phyloP scores from a whole-genome alignment of 2,797 vertebrate species.

The Acanthurus tractus region DNA sequence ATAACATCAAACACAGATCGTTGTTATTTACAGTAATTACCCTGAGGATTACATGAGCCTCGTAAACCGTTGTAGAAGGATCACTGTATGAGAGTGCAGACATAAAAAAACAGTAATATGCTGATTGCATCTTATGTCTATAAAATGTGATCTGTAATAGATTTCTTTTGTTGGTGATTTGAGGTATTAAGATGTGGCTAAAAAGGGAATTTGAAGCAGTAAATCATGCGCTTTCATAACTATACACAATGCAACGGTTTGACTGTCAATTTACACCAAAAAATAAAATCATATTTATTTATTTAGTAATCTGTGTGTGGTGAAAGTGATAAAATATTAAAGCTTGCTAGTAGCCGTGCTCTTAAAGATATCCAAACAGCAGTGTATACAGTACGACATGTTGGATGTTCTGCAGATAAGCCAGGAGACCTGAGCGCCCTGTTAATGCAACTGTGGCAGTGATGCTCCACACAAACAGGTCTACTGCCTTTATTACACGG shows the following conservation, averaged over 20 bases:
- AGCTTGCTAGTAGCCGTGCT: not conserved
- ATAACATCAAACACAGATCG: slow-evolving; percentile 61
- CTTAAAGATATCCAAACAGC: slow-evolving; percentile 30
- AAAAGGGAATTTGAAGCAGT: slow-evolving; percentile 10
- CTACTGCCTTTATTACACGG: slow-evolving; percentile 56
- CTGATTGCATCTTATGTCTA: slow-evolving; percentile 13
- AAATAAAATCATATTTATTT: slow-evolving; percentile 24
- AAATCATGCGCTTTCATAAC: slow-evolving; percentile 9
- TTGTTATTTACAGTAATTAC: slow-evolving; percentile 23
- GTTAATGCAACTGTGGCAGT: slow-evolving; percentile 50
- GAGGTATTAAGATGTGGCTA: not conserved
- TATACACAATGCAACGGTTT: slow-evolving; percentile 10
- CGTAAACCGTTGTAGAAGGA: slow-evolving; percentile 39
- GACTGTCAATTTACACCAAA: slow-evolving; percentile 5
- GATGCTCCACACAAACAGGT: slow-evolving; percentile 37
- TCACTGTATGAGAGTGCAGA: slow-evolving; percentile 10
- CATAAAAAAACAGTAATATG: slow-evolving; percentile 13
- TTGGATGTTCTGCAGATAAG: slow-evolving; percentile 44
- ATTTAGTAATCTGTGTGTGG: not conserved
- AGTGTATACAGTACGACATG: slow-evolving; percentile 19
- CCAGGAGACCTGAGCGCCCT: slow-evolving; percentile 23
- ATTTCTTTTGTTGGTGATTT: not conserved
- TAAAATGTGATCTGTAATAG: not conserved
- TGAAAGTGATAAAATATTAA: slow-evolving; percentile 10
- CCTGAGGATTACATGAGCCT: slow-evolving; percentile 46